These are phyloP conservation scores for Phortica magna DNA, from an alignment of 2,888 invertebrate species.

Conservation along the genomic window DNA sequence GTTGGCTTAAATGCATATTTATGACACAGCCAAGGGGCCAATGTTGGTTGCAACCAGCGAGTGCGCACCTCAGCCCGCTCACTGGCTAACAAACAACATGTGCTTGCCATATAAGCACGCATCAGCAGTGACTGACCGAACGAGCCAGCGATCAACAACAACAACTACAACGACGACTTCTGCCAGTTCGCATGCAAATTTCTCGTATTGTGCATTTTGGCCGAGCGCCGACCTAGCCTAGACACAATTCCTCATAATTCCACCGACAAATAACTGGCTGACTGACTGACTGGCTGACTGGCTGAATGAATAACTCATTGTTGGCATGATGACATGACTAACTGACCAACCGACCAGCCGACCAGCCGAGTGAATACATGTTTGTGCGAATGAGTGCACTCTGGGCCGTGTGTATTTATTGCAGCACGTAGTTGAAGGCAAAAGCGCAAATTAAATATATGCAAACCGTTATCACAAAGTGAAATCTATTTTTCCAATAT, in stretches of 20 bases:
- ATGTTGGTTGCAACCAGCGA: constrained; percentile 16
- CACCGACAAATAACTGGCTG: constrained; percentile 37
- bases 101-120: constrained; percentile 36
- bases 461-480: constrained; percentile 61
- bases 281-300: not conserved
- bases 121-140: not conserved
- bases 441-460: constrained; percentile 49
- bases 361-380: not conserved
- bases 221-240: constrained; percentile 60
- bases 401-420: not conserved
- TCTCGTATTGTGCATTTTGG: constrained; percentile 53
- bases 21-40: constrained; percentile 41
- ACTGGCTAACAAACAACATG: not conserved
- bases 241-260: constrained; percentile 68
- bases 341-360: not conserved
- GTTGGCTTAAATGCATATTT: constrained; percentile 61
- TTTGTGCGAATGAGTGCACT: constrained; percentile 15
- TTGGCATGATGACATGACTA: not conserved
- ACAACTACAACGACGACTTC: not conserved
- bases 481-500: constrained; percentile 57
- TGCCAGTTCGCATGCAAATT: constrained; percentile 44
- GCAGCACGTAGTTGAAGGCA: constrained; percentile 14
- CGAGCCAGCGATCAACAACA: not conserved
- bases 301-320: not conserved
- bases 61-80: not conserved